phyloP scores from a whole-genome alignment of 2,113 vertebrate species.

The Heterocephalus glaber region DNA sequence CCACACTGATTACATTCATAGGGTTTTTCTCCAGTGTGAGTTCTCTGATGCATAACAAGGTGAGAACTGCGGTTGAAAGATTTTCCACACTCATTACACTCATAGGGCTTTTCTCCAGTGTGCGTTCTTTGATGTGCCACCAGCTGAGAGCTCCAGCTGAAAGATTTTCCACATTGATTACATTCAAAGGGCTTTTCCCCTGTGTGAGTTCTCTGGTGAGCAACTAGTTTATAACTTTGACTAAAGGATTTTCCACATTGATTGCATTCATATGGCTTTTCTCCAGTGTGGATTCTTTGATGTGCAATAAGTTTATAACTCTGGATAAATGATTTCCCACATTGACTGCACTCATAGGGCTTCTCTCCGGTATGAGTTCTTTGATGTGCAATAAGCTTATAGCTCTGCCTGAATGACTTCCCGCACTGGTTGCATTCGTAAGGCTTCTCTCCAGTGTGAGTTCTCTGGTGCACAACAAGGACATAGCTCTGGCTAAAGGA shows the following conservation, averaged over 20 bases:
- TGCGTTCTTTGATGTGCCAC: constrained; percentile 71
- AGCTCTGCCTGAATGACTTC: constrained; percentile 91
- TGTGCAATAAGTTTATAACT: constrained; percentile 76
- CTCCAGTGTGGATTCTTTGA: constrained; percentile 74
- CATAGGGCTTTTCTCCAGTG: constrained; percentile 77
- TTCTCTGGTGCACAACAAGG: constrained; percentile 77
- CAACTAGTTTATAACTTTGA: constrained; percentile 68
- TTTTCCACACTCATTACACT: constrained; percentile 79
- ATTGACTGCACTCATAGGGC: constrained; percentile 84
- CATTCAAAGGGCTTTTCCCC: constrained; percentile 78
- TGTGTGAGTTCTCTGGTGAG: constrained; percentile 72
- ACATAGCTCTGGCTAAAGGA: constrained; percentile 78
- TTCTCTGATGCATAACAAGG: constrained; percentile 80
- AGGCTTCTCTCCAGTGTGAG: constrained; percentile 78
- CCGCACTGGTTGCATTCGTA: constrained; percentile 75
- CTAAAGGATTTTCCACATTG: constrained; percentile 74
- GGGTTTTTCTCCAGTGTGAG: constrained; percentile 81
- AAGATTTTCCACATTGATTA: constrained; percentile 77
- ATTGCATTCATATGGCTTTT: constrained; percentile 71
- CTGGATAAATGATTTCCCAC: constrained; percentile 85
- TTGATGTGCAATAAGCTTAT: constrained; percentile 87
- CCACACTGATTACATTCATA: constrained; percentile 80
- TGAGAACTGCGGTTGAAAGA: constrained; percentile 81
- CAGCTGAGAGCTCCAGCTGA: constrained; percentile 77
- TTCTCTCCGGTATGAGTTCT: constrained; percentile 78